Evolutionary conservation across 2,888 invertebrate species (phyloP).

Genomic region (Sarcophaga variegata): DNA sequence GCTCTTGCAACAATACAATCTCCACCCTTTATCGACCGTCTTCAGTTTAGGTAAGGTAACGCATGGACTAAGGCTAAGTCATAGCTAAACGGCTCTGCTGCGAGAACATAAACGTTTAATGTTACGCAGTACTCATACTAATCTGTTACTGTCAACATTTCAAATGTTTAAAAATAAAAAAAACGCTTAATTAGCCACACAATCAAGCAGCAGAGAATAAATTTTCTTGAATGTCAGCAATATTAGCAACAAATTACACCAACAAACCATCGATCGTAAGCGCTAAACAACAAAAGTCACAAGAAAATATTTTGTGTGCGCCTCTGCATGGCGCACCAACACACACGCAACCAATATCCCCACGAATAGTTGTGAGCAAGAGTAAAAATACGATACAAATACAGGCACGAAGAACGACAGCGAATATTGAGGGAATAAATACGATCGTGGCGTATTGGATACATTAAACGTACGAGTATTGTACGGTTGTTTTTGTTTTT

Average conservation of each 20-base stretch:
- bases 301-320: constrained; percentile 50
- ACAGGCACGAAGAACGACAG: neutral
- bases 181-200: constrained; percentile 22
- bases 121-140: no score
- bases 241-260: constrained; percentile 25
- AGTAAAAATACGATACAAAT: neutral
- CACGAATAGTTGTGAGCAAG: no score
- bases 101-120: no score
- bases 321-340: constrained; percentile 58
- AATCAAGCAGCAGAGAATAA: neutral
- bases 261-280: constrained; percentile 46
- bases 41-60: no score
- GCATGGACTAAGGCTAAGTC: no score
- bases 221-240: constrained; percentile 34
- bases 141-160: no score
- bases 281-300: constrained; percentile 4
- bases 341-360: neutral
- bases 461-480: constrained; percentile 12
- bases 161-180: neutral
- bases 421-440: constrained; percentile 34
- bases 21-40: no score
- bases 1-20: no score
- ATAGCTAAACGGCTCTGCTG: no score
- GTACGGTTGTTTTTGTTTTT: constrained; percentile 22
- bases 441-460: constrained; percentile 44